A percentile compares a stretch with the other conserved stretches of the same genome.
Evolutionary conservation across 1,140 invertebrate species (phyloP).

Genomic region (Trachymyrmex septentrionalis): DNA sequence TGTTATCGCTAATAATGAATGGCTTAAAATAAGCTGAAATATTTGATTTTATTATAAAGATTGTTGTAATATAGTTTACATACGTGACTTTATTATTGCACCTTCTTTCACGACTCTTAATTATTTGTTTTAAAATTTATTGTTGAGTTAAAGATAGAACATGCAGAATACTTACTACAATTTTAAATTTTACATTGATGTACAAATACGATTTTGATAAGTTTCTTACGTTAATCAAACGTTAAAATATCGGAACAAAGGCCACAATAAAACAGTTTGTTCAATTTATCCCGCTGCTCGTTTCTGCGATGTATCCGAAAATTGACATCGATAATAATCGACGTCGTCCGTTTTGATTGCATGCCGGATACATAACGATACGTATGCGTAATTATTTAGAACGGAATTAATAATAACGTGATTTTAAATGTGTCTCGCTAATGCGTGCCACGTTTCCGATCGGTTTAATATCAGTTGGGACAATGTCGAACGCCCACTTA

Average conservation of each 20-base stretch:
- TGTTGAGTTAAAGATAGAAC: neutral
- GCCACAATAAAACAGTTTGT: neutral
- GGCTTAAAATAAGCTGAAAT: too few relatives aligned
- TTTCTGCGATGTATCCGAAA: conserved; percentile 29
- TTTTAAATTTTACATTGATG: neutral
- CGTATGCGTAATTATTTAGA: conserved; percentile 41
- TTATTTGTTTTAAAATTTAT: too few relatives aligned
- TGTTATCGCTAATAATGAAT: too few relatives aligned
- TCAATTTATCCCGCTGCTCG: neutral
- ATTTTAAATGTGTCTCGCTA: conserved; percentile 52
- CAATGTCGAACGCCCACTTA: conserved; percentile 54
- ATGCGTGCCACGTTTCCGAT: conserved; percentile 9
- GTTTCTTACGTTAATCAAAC: neutral
- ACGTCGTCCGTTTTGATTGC: neutral
- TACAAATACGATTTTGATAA: neutral
- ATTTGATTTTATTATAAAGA: too few relatives aligned
- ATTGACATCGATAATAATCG: conserved; percentile 19
- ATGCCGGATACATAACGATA: conserved; percentile 12
- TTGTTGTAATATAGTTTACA: too few relatives aligned
- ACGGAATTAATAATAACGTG: conserved; percentile 61
- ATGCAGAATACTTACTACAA: neutral
- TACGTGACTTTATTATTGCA: too few relatives aligned
- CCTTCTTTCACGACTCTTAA: too few relatives aligned
- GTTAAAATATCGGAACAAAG: neutral
- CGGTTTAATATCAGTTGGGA: conserved; percentile 32